Evolutionary conservation across 2,113 vertebrate genomes (phyloP).

Genomic region (Misgurnus mizolepis): DNA sequence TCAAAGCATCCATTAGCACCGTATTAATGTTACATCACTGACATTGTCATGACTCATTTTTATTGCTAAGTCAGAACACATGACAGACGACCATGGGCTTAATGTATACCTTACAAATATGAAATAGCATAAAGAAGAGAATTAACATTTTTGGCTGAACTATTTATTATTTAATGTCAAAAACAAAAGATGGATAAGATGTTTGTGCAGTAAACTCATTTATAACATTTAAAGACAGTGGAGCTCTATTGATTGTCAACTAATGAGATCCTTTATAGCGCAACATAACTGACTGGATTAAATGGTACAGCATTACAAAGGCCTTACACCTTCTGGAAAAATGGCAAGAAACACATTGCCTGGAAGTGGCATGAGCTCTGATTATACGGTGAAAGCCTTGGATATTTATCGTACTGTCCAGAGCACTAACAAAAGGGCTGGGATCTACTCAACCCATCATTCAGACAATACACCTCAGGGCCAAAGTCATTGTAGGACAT

Average conservation of each 20-base stretch:
- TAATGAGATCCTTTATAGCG: background rate
- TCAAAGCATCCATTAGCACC: too few relatives aligned
- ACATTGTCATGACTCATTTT: too few relatives aligned
- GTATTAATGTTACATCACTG: too few relatives aligned
- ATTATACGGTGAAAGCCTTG: background rate
- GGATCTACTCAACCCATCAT: background rate
- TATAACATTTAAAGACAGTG: conserved; percentile 3
- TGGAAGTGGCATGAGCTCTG: background rate
- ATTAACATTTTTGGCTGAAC: background rate
- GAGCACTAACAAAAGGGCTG: background rate
- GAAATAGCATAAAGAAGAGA: too few relatives aligned
- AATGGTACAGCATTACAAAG: background rate
- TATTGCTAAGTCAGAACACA: too few relatives aligned
- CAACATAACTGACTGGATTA: background rate
- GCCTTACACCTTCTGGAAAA: background rate
- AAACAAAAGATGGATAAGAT: background rate
- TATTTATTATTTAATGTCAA: background rate
- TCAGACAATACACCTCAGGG: background rate
- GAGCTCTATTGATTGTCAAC: background rate
- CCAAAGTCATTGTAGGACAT: conserved; percentile 21
- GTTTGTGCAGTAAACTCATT: background rate
- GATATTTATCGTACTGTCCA: background rate
- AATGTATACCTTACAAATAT: too few relatives aligned
- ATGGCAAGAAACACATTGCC: background rate
- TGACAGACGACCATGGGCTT: too few relatives aligned